Evolutionary conservation across 2,113 vertebrate species (phyloP), one percentile per base, ranked within the genome.

Genomic region (Phaetusa simplex): DNA sequence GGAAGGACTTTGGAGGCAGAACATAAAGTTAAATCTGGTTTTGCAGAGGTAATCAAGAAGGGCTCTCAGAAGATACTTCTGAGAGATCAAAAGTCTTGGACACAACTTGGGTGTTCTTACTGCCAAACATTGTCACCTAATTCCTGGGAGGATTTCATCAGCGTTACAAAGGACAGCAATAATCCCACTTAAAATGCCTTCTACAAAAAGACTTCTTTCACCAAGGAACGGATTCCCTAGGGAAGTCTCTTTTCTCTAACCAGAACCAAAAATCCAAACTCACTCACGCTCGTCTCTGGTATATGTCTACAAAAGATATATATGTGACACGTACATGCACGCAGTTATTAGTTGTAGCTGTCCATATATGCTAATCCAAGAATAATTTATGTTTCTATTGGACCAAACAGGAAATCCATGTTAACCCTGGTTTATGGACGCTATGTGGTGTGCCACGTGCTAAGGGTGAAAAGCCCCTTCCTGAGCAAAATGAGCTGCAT

Each of bases 71-170:
- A 82, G 21, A 69, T 30, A 84, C 74, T 86, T 83, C 55, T 62
- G 26, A 47, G 53, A 30, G 14, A 92, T 59, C 45, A 62, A 52
- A 94, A 90, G 42, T 74, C 59, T 93, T 83, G 72, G 58, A 86
- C n/a, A 59, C 71, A 71, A 47, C 47, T 70, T 94, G 88, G 80
- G 52, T 94, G 88, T 86, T 90, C 92, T 78, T 88, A 59, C 56
- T 86, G 36, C 78, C 34, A 69, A 90, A 83, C 30, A 43, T 2
- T 59, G 50, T 29, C 69, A 84, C 67, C 49, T 93, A 91, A 82
- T 84, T 88, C 86, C 72, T 67, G 19, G 38, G 69, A 86, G 79
- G 59, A 91, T 88, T 92, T 92, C 55, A 70, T 53, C 88, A 90
- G 29, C 0, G 0, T 73, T 90, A 66, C 45, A 83, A 96, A 95